These are phyloP conservation scores for Lepidochitona cinerea DNA, from an alignment of 2,888 invertebrate genomes.

Conservation along the genomic window DNA sequence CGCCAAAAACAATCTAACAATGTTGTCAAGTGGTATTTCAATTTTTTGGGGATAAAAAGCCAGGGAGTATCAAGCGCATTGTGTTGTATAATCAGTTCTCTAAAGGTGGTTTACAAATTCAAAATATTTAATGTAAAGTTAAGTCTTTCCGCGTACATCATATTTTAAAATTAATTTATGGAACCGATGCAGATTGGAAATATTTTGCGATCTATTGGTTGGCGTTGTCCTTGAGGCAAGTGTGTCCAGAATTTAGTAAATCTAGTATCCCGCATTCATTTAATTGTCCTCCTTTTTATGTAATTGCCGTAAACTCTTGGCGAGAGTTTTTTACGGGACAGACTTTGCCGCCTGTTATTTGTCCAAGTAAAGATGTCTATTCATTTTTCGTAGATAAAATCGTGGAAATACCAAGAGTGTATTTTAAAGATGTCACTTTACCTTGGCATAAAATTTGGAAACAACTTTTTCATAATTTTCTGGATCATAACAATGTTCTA, in stretches of 20 bases:
- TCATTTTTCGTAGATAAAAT: background rate
- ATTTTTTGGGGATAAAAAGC: background rate
- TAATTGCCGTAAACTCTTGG: background rate
- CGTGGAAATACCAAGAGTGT: background rate
- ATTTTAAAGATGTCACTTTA: background rate
- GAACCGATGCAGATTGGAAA: background rate
- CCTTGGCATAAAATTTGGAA: background rate
- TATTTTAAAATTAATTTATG: conserved; percentile 6
- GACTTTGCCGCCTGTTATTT: background rate
- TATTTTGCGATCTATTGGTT: conserved; percentile 9
- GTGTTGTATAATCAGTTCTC: background rate
- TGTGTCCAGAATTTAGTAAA: background rate
- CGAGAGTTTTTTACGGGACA: background rate
- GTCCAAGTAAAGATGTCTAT: background rate
- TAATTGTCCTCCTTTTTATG: background rate
- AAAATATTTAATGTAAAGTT: background rate
- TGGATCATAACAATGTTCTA: background rate
- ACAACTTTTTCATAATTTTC: background rate
- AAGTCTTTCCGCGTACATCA: background rate
- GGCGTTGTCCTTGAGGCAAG: background rate
- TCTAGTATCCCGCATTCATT: background rate
- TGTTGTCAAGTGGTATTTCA: background rate
- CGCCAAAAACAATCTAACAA: background rate
- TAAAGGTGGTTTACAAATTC: background rate
- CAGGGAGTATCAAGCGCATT: background rate